phyloP scores from a whole-genome alignment of 1,140 invertebrate genomes.

The Drosophila ironensis region DNA sequence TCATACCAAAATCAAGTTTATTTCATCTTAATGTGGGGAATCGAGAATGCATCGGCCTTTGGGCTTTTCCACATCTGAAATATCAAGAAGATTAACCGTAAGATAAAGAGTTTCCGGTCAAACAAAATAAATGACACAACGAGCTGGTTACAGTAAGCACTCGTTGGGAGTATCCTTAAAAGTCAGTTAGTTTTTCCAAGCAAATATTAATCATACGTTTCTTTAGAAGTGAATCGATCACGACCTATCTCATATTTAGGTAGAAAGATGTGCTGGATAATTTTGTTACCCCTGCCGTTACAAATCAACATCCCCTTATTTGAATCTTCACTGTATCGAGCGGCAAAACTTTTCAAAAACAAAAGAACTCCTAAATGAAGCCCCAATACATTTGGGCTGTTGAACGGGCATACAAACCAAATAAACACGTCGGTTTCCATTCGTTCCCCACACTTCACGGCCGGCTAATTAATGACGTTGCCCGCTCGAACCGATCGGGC shows the following conservation, averaged over 20 bases:
- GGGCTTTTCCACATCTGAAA: slow-evolving; percentile 54
- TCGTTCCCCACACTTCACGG: slow-evolving; percentile 68
- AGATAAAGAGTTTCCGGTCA: slow-evolving; percentile 74
- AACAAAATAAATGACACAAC: slow-evolving; percentile 57
- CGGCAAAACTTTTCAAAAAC: slow-evolving; percentile 43
- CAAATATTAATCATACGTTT: neutral
- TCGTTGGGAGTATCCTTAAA: neutral
- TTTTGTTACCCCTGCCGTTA: no score
- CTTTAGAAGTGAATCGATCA: no score
- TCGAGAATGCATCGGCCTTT: slow-evolving; percentile 65
- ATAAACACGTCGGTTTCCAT: slow-evolving; percentile 73
- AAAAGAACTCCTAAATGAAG: slow-evolving; percentile 70
- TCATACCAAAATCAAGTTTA: slow-evolving; percentile 48
- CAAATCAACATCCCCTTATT: no score
- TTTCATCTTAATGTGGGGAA: slow-evolving; percentile 55
- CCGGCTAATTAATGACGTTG: slow-evolving; percentile 76
- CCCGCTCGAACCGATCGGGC: slow-evolving; percentile 21
- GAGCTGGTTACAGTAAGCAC: slow-evolving; percentile 33
- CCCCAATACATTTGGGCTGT: slow-evolving; percentile 56
- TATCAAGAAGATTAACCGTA: slow-evolving; percentile 69
- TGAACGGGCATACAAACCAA: slow-evolving; percentile 53
- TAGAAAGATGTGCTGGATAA: no score
- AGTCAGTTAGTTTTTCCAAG: neutral
- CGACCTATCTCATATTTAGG: no score
- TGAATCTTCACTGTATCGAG: slow-evolving; percentile 28